Conservation (phyloP, 2,888 invertebrate genomes). For the Villa cingulata region DNA sequence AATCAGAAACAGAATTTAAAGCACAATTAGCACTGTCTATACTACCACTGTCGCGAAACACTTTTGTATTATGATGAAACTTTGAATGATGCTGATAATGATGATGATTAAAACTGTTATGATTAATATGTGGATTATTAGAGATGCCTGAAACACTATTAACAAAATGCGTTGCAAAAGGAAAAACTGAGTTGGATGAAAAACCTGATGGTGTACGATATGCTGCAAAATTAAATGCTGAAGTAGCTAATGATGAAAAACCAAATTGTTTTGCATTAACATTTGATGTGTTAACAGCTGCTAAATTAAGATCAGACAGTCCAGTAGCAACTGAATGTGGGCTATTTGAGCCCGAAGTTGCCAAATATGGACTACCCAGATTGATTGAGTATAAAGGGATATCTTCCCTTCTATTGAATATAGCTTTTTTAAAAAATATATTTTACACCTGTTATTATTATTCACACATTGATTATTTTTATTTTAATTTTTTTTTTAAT, state of each 20-base stretch:
- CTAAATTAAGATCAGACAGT: neutral
- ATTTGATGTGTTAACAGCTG: neutral
- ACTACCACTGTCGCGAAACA: constrained; percentile 7
- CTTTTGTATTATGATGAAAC: neutral
- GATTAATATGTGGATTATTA: too few species aligned
- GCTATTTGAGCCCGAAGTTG: constrained; percentile 33
- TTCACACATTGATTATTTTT: too few species aligned
- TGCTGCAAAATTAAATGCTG: constrained; percentile 32
- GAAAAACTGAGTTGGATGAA: neutral
- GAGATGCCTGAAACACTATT: neutral
- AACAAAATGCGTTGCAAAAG: neutral
- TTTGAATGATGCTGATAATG: neutral
- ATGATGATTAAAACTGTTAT: constrained; percentile 12
- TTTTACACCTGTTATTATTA: neutral
- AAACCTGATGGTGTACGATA: constrained; percentile 18
- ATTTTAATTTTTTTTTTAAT: too few species aligned
- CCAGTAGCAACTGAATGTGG: constrained; percentile 16
- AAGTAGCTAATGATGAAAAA: constrained; percentile 26
- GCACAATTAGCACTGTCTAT: neutral
- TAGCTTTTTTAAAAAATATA: neutral
- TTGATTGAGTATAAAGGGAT: constrained; percentile 18
- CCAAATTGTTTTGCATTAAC: constrained; percentile 11
- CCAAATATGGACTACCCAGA: constrained; percentile 37
- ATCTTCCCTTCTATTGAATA: neutral
- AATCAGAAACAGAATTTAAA: neutral